Conservation (phyloP, 2,797 vertebrate genomes). For the Melanotaenia nigrans region DNA sequence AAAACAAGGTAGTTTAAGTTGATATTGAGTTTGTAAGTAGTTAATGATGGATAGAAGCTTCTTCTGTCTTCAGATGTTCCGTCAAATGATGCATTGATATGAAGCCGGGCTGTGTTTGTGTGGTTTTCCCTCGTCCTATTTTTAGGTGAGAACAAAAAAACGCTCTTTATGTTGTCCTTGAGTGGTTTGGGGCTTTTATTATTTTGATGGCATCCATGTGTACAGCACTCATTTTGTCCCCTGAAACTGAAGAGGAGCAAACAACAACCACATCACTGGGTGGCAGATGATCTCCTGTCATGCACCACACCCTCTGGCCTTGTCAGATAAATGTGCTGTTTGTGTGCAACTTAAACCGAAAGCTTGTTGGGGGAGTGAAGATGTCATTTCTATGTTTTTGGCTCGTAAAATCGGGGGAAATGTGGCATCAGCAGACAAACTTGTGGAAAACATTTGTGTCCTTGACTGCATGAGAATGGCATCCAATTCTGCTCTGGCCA, state of each 20-base stretch:
- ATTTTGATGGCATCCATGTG: conserved; percentile 37
- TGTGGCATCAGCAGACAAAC: conserved; percentile 7
- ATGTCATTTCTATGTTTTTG: not conserved
- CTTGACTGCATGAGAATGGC: conserved; percentile 19
- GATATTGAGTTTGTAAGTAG: too few species aligned
- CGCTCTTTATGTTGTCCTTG: conserved; percentile 16
- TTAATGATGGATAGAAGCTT: not conserved
- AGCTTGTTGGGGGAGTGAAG: conserved; percentile 4
- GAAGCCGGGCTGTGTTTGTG: conserved; percentile 35
- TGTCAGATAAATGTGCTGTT: not conserved
- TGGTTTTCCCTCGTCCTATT: conserved; percentile 40
- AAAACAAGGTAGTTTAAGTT: too few species aligned
- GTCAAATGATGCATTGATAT: conserved; percentile 25
- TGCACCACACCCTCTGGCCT: conserved; percentile 19
- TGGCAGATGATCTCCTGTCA: conserved; percentile 21
- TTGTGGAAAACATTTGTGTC: conserved; percentile 27
- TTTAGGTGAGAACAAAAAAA: conserved; percentile 26
- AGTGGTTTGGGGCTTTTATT: conserved; percentile 15
- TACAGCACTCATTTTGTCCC: conserved; percentile 10
- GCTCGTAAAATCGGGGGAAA: not conserved
- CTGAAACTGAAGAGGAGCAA: conserved; percentile 20
- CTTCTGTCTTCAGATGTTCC: conserved; percentile 18
- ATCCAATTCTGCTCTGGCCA: conserved; percentile 9
- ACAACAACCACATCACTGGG: conserved; percentile 15
- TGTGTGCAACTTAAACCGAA: conserved; percentile 1